These are phyloP conservation scores for Drosophila mayri DNA, from an alignment of 1,140 invertebrate genomes.

Conservation along the genomic window DNA sequence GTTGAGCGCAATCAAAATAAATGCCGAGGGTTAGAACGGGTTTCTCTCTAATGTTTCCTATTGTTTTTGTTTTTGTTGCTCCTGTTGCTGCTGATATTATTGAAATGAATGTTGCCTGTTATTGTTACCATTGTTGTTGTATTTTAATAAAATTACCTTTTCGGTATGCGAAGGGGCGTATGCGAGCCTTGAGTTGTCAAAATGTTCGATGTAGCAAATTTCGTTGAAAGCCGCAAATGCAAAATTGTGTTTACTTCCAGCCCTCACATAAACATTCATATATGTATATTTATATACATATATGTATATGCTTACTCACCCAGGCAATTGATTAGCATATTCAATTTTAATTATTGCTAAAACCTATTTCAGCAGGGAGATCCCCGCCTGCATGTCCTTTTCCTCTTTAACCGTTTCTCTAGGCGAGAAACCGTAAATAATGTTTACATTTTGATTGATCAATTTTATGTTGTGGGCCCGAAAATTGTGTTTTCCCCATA, in stretches of 20 bases:
- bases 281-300: neutral
- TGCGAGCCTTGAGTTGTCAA: slow-evolving; percentile 32
- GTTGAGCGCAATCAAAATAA: slow-evolving; percentile 68
- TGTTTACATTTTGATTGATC: slow-evolving; percentile 58
- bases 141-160: slow-evolving; percentile 64
- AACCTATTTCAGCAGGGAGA: slow-evolving; percentile 44
- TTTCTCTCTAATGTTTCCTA: slow-evolving; percentile 21
- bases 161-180: slow-evolving; percentile 21
- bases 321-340: slow-evolving; percentile 65
- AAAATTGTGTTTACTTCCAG: slow-evolving; percentile 57
- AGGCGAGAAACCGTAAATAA: slow-evolving; percentile 60
- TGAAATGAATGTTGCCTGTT: slow-evolving; percentile 57
- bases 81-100: slow-evolving; percentile 42
- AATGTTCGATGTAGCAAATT: slow-evolving; percentile 54
- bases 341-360: slow-evolving; percentile 65
- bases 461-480: slow-evolving; percentile 45
- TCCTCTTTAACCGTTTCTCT: slow-evolving; percentile 1
- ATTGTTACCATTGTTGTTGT: slow-evolving; percentile 38
- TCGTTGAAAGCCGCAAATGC: slow-evolving; percentile 61
- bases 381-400: slow-evolving; percentile 18
- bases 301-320: neutral
- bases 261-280: slow-evolving; percentile 1
- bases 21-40: slow-evolving; percentile 28
- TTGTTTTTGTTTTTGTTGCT: slow-evolving; percentile 20
- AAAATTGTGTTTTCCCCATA: slow-evolving; percentile 34